Evolutionary conservation across 2,888 invertebrate species (phyloP).

Genomic region (Thymelicus sylvestris): DNA sequence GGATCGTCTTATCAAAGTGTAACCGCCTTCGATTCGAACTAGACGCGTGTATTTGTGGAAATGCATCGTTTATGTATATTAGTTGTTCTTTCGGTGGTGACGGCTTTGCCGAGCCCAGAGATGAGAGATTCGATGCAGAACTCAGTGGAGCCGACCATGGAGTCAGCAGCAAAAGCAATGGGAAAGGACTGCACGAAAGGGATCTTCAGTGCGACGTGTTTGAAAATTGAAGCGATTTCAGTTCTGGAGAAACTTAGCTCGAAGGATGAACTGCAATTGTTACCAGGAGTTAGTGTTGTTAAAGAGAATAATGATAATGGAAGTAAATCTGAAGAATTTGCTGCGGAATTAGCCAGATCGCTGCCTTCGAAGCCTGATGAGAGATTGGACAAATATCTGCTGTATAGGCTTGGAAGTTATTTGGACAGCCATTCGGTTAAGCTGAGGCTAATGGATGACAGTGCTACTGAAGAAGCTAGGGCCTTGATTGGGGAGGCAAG

Average conservation of each 20-base stretch:
- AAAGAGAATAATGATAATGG: conserved; percentile 78
- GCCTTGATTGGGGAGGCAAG: conserved; percentile 83
- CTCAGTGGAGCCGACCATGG: conserved; percentile 55
- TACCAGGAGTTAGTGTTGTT: conserved; percentile 87
- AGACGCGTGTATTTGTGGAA: conserved; percentile 59
- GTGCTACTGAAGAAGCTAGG: conserved; percentile 84
- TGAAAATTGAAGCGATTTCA: conserved; percentile 77
- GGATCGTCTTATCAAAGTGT: conserved; percentile 75
- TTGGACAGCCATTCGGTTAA: conserved; percentile 90
- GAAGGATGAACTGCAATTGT: conserved; percentile 68
- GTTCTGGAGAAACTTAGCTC: conserved; percentile 71
- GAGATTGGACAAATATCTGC: conserved; percentile 89
- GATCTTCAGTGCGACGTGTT: conserved; percentile 72
- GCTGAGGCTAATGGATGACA: conserved; percentile 88
- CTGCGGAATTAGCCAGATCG: conserved; percentile 89
- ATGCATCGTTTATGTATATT: conserved; percentile 64
- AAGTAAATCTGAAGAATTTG: conserved; percentile 88
- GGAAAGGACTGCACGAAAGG: conserved; percentile 73
- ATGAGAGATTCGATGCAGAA: conserved; percentile 49
- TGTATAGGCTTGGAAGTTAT: conserved; percentile 89
- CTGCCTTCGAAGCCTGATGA: conserved; percentile 91
- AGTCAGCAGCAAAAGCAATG: conserved; percentile 62
- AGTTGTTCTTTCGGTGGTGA: conserved; percentile 53
- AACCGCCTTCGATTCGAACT: conserved; percentile 60
- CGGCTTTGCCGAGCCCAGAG: conserved; percentile 70